Conservation (phyloP, 2,888 invertebrate genomes). For the Drosophila mercatorum region DNA sequence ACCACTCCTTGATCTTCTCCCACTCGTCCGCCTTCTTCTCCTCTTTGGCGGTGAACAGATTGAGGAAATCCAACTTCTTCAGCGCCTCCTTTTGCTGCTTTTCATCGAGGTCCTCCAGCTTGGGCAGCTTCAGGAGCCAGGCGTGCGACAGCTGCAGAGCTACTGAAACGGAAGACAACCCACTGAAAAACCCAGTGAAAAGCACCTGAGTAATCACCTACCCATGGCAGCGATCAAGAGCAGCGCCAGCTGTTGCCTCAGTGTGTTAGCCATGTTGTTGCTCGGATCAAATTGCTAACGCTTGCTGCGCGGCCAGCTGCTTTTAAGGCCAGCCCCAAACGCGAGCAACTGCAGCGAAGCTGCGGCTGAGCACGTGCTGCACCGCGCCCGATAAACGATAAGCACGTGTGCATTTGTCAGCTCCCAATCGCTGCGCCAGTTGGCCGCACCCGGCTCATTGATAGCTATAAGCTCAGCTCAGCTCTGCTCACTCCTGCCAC, state of each 20-base stretch:
- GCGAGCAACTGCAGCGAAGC: background rate
- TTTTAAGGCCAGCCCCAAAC: constrained; percentile 46
- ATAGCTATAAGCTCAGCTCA: constrained; percentile 4
- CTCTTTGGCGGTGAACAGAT: constrained; percentile 49
- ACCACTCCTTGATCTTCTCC: constrained; percentile 64
- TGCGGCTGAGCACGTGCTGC: constrained; percentile 43
- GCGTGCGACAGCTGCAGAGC: constrained; percentile 52
- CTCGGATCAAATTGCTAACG: constrained; percentile 20
- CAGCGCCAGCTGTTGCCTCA: constrained; percentile 53
- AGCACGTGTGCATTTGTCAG: constrained; percentile 46
- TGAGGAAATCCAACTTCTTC: constrained; percentile 64
- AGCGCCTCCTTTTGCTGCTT: constrained; percentile 54
- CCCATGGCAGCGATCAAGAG: constrained; percentile 60
- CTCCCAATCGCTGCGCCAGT: constrained; percentile 22
- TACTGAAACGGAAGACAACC: constrained; percentile 5
- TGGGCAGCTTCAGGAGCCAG: constrained; percentile 54
- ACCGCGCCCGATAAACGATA: constrained; percentile 49
- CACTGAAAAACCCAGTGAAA: background rate
- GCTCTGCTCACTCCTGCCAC: background rate
- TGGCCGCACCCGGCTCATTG: constrained; percentile 16
- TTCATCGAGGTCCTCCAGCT: constrained; percentile 46
- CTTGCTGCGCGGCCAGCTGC: constrained; percentile 40
- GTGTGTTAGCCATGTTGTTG: constrained; percentile 20
- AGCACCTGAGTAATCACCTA: constrained; percentile 31
- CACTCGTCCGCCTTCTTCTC: constrained; percentile 56